Conservation (phyloP, 2,888 invertebrate genomes). For the Drosophila neotestacea region DNA sequence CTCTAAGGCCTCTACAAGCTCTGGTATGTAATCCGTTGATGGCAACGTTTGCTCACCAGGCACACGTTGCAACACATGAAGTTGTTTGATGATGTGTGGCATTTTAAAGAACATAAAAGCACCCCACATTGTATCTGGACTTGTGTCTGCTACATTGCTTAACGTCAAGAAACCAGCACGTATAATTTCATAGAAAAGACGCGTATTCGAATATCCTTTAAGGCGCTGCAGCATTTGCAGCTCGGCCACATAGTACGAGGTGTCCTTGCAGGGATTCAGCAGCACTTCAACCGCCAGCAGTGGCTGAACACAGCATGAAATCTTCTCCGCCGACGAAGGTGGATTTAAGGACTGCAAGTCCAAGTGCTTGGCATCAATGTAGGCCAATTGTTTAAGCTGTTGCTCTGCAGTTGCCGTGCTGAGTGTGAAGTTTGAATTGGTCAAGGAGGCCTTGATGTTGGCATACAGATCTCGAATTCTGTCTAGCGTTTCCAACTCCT, state of each 20-base stretch:
- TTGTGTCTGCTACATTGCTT: constrained; percentile 93
- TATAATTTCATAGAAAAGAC: constrained; percentile 95
- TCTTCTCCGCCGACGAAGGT: constrained; percentile 87
- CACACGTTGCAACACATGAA: constrained; percentile 87
- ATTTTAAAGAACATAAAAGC: constrained; percentile 97
- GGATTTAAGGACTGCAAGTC: constrained; percentile 86
- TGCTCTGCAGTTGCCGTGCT: constrained; percentile 76
- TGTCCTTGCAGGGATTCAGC: constrained; percentile 93
- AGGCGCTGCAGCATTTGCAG: constrained; percentile 93
- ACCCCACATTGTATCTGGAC: constrained; percentile 96
- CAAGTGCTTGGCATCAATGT: constrained; percentile 82
- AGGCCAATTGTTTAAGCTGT: constrained; percentile 82
- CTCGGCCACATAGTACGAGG: constrained; percentile 92
- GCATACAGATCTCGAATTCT: constrained; percentile 90
- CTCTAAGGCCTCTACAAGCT: constrained; percentile 93
- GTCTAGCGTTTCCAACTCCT: constrained; percentile 89
- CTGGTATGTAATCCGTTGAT: constrained; percentile 88
- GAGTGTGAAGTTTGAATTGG: constrained; percentile 79
- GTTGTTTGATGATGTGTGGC: constrained; percentile 91
- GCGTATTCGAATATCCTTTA: constrained; percentile 92
- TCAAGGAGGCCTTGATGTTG: constrained; percentile 81
- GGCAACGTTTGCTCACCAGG: constrained; percentile 70
- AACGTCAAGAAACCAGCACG: constrained; percentile 95
- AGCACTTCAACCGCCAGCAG: constrained; percentile 94
- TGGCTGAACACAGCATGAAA: constrained; percentile 91